Evolutionary conservation across 1,140 invertebrate species (phyloP).

Genomic region (Drosophila arizonae): DNA sequence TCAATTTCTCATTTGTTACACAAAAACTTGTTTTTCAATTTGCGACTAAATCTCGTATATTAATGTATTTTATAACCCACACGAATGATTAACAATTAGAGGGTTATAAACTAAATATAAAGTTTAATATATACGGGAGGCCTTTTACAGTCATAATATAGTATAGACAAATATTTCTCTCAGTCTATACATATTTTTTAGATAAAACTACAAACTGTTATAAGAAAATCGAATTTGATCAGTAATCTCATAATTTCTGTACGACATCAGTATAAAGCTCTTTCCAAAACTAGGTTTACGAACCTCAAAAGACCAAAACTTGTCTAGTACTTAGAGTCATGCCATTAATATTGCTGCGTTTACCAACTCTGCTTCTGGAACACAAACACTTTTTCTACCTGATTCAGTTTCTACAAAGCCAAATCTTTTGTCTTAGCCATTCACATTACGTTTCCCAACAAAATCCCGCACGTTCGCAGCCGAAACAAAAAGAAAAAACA

Average conservation of each 20-base stretch:
- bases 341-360: no score
- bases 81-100: not conserved
- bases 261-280: no score
- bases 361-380: not conserved
- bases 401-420: conserved; percentile 6
- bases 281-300: no score
- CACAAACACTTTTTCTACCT: conserved; percentile 12
- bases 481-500: conserved; percentile 6
- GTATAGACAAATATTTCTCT: no score
- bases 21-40: conserved; percentile 3
- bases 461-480: conserved; percentile 19
- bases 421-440: conserved; percentile 25
- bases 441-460: conserved; percentile 1
- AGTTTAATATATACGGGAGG: no score
- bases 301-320: no score
- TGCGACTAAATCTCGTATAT: not conserved
- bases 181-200: no score
- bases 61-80: not conserved
- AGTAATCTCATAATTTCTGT: no score
- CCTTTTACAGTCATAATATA: no score
- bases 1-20: not conserved
- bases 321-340: no score
- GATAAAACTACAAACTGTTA: no score
- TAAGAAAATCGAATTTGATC: no score
- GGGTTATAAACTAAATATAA: not conserved